Base-by-base conservation (phyloP, 2,797 vertebrate species). In the Bryconaethiops microstoma region DNA sequence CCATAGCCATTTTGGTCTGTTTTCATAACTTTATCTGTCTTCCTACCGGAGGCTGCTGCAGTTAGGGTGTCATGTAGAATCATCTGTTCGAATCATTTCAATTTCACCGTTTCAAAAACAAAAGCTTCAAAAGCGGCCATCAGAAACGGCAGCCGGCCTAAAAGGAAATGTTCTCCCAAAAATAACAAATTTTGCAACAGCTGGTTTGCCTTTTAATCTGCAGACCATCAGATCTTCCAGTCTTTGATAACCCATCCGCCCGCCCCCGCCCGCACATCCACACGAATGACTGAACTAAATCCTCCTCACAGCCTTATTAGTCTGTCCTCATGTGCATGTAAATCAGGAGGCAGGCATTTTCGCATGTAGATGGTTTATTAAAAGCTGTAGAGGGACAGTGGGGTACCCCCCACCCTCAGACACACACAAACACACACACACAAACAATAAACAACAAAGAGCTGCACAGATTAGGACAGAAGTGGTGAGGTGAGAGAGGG, bases 201-300 rank as follows among this genome's bases (percentile, higher is more conserved):
- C 93, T 94, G 62, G 94, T 94, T 95, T 94, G 91, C 89, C 93
- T 94, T 95, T 97, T 96, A 95, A 96, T 96, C 95, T 95, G 91
- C 68, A 91, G 77, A 90, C 92, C 91, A 89, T 95, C 94, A 95
- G 95, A 96, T 96, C 94, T 95, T 93, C 91, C 92, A 90, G 88
- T 92, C 95, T 95, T 95, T 96, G 94, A 96, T 96, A 93, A 92
- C 94, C 92, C 91, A 90, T 89, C 89, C 92, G 94, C 48, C 48
- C 7, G 1, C 48, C 48, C 48, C 1, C 48, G 7, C 48, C 59
- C 10, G 4, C 60, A 23, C 62, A 94, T 95, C 94, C 93, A 92
- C 93, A 95, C 94, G 94, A 95, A 93, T 92, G 95, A 94, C 95
- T 96, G 96, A 95, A 94, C 95, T 95, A 96, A 95, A 96, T 96